phyloP scores from a whole-genome alignment of 37 sponge, comb jelly and placozoan genomes.

The Mnemiopsis leidyi region DNA sequence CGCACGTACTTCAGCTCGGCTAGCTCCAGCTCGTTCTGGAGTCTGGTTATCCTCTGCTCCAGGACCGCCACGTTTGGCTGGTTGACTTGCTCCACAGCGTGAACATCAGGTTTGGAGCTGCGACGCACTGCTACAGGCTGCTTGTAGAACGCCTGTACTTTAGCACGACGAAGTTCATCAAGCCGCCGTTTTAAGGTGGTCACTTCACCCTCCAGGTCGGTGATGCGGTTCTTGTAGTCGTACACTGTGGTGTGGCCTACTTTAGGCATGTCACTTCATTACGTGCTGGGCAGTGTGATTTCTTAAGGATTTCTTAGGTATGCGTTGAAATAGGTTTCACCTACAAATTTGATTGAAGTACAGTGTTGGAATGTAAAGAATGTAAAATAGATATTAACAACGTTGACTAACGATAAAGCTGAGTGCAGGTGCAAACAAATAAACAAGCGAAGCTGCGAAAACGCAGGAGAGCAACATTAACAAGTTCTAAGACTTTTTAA shows the following conservation, averaged over 20 bases:
- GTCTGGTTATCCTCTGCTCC: conserved; percentile 34
- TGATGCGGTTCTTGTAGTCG: conserved; percentile 45
- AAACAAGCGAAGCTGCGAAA: neutral
- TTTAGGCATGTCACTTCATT: conserved; percentile 28
- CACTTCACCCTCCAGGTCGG: conserved; percentile 45
- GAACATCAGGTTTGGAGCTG: conserved; percentile 8
- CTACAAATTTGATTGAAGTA: no score
- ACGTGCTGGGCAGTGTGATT: no score
- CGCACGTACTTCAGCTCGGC: neutral
- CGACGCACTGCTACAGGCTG: neutral
- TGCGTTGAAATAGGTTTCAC: no score
- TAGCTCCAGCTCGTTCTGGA: conserved; percentile 15
- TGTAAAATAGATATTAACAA: no score
- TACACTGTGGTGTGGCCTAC: neutral
- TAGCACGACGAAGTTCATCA: conserved; percentile 49
- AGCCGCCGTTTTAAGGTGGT: conserved; percentile 43
- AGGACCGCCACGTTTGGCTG: neutral
- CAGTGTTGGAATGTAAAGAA: no score
- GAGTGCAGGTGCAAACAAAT: no score
- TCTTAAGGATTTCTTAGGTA: no score
- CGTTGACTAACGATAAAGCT: no score
- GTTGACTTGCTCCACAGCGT: neutral
- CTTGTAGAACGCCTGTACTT: conserved; percentile 32
- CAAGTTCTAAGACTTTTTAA: no score
- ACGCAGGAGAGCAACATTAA: no score